A percentile compares a stretch with the other conserved stretches of the same genome.
These are phyloP conservation scores for Didymodactylos carnosus DNA, from an alignment of 2,888 invertebrate species.

Conservation along the genomic window DNA sequence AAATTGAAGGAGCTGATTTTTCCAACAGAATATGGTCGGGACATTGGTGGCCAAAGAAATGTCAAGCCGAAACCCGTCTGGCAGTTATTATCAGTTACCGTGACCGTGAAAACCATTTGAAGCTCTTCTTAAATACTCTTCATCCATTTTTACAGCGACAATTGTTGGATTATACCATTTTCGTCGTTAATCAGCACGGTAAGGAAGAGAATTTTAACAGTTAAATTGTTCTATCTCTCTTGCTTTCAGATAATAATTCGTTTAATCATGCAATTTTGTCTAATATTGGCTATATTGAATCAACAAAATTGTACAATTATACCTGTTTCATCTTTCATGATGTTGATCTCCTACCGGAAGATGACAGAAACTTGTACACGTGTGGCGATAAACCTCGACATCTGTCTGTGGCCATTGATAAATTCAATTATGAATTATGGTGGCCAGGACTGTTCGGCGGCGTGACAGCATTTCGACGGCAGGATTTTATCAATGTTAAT, in stretches of 20 bases:
- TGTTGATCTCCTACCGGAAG: conserved; percentile 75
- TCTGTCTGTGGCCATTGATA: conserved; percentile 2
- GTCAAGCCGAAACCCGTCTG: neutral
- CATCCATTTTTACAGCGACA: neutral
- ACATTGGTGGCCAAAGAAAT: neutral
- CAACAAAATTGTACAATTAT: conserved; percentile 46
- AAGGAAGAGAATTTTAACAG: too few relatives aligned
- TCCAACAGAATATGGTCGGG: too few relatives aligned
- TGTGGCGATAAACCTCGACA: neutral
- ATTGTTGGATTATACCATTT: neutral
- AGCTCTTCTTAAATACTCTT: neutral
- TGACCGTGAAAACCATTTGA: neutral
- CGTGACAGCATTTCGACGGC: neutral
- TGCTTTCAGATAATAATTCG: too few relatives aligned
- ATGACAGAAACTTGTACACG: conserved; percentile 65
- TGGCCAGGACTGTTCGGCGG: conserved; percentile 1
- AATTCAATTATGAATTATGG: conserved; percentile 1
- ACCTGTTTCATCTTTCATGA: conserved; percentile 88
- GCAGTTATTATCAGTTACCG: neutral
- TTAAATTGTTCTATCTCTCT: too few relatives aligned
- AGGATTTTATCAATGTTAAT: conserved; percentile 1
- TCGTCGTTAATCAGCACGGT: neutral
- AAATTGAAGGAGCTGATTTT: too few relatives aligned
- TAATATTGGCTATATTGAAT: conserved; percentile 85
- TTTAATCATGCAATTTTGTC: conserved; percentile 88